Evolutionary conservation across 2,797 vertebrate genomes (phyloP).

Genomic region (Alosa sapidissima): DNA sequence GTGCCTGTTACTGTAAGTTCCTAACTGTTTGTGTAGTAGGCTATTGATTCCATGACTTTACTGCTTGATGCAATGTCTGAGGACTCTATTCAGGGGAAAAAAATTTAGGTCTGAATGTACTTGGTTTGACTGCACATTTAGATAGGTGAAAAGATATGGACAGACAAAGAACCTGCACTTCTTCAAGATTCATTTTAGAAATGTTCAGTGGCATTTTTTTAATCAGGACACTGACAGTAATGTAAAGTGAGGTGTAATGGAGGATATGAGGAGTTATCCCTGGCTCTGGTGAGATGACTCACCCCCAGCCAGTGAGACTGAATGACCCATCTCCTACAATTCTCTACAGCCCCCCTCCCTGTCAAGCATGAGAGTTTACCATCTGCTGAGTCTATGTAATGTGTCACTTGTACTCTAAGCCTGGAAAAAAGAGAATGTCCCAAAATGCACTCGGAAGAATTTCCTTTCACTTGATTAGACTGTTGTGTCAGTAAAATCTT

Average conservation of each 20-base stretch:
- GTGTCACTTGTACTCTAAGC: not conserved
- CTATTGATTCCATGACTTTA: not conserved
- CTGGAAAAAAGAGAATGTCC: not conserved
- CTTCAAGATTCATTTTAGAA: not conserved
- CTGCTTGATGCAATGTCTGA: not conserved
- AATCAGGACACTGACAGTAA: not conserved
- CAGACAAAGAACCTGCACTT: not conserved
- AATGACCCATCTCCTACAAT: not conserved
- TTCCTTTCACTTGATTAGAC: not conserved
- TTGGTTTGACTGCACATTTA: not conserved
- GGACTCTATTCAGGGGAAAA: not conserved
- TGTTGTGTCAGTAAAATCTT: not conserved
- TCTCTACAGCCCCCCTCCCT: not conserved
- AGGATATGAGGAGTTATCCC: not conserved
- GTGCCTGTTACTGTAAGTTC: not conserved
- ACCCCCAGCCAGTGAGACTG: not conserved
- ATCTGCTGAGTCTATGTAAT: not conserved
- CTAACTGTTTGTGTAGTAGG: too few species aligned
- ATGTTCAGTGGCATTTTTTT: not conserved
- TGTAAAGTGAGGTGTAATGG: not conserved
- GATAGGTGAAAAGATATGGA: not conserved
- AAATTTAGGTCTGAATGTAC: not conserved
- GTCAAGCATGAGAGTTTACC: not conserved
- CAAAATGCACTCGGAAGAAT: not conserved
- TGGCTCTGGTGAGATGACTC: not conserved